Conservation (phyloP, 2,113 vertebrate species). For the Machaerirhynchus nigripectus region DNA sequence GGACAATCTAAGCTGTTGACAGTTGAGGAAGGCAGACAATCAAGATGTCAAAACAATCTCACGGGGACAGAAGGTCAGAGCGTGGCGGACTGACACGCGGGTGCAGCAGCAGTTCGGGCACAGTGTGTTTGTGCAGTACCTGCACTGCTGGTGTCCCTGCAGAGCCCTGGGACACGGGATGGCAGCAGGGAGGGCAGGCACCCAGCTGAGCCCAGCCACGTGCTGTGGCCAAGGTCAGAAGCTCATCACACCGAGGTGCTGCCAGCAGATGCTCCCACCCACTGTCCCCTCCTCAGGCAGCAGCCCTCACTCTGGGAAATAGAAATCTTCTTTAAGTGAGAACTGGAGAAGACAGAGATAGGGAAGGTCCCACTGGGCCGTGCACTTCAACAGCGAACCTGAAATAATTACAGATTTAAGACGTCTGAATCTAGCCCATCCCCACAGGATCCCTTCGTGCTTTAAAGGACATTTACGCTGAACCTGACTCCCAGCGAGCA, state of each 20-base stretch:
- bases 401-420: background rate
- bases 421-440: background rate
- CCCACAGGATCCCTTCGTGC: accelerated
- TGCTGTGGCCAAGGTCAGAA: background rate
- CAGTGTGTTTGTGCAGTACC: accelerated
- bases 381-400: background rate
- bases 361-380: background rate
- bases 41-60: background rate
- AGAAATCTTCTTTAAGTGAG: background rate
- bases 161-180: accelerated
- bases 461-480: background rate
- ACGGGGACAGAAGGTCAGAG: accelerated
- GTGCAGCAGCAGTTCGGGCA: background rate
- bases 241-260: accelerated
- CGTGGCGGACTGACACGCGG: accelerated
- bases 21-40: background rate
- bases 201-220: accelerated
- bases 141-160: accelerated
- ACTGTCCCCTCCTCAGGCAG: accelerated
- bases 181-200: background rate
- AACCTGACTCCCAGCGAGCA: accelerated
- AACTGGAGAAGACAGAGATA: background rate
- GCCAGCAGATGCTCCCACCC: background rate
- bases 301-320: background rate
- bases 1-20: background rate